Evolutionary conservation across 2,888 invertebrate species (phyloP).

Genomic region (Microctonus brassicae): DNA sequence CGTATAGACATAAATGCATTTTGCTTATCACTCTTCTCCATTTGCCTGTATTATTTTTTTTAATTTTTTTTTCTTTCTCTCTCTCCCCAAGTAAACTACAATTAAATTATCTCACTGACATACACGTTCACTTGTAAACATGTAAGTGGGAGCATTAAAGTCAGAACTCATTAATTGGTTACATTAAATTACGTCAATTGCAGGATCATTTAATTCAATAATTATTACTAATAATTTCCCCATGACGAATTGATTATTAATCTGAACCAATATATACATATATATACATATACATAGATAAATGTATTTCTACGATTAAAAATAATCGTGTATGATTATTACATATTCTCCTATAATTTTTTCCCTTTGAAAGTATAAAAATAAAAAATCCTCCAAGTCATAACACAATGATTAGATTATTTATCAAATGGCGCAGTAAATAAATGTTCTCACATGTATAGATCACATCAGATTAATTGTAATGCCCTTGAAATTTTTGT

Average conservation of each 20-base stretch:
- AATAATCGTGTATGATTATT: background rate
- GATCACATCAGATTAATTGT: background rate
- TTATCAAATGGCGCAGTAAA: background rate
- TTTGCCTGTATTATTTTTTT: background rate
- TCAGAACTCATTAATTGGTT: background rate
- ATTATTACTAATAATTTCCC: constrained; percentile 23
- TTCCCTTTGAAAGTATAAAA: background rate
- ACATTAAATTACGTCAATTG: constrained; percentile 45
- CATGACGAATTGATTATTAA: constrained; percentile 39
- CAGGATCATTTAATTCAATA: constrained; percentile 31
- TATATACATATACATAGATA: background rate
- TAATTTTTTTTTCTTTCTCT: background rate
- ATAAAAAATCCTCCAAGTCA: background rate
- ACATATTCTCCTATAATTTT: background rate
- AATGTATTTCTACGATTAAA: background rate
- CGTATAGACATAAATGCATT: background rate
- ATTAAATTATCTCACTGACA: background rate
- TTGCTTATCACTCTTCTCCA: background rate
- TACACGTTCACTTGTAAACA: background rate
- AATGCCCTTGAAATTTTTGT: constrained; percentile 12
- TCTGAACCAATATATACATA: background rate
- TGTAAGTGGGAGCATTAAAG: constrained; percentile 7
- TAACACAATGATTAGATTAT: constrained; percentile 4
- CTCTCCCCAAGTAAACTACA: background rate
- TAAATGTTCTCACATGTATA: background rate